A percentile compares a stretch with the other conserved stretches of the same genome.
phyloP scores from a whole-genome alignment of 1,140 invertebrate genomes.

The Ganaspis sp. region DNA sequence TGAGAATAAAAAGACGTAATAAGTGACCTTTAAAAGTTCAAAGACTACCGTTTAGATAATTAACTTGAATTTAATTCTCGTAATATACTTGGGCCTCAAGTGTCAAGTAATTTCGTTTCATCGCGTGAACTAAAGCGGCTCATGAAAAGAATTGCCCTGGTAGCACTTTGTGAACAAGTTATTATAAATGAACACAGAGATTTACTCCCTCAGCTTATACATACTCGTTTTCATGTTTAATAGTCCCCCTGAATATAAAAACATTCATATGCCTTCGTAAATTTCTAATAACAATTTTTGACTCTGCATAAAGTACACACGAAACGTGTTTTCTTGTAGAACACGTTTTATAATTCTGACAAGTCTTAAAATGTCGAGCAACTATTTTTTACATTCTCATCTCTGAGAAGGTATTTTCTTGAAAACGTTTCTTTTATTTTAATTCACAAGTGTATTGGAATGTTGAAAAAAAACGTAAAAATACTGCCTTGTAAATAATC shows the following conservation, averaged over 20 bases:
- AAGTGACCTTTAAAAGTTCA: not conserved
- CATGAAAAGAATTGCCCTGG: conserved; percentile 49
- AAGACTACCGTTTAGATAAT: conserved; percentile 12
- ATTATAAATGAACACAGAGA: conserved; percentile 4
- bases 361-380: too few species aligned
- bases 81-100: not conserved
- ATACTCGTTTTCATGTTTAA: conserved; percentile 43
- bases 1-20: not conserved
- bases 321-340: too few species aligned
- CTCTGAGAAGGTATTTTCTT: not conserved
- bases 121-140: conserved; percentile 41
- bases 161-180: conserved; percentile 14
- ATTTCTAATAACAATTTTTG: not conserved
- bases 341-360: too few species aligned
- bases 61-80: conserved; percentile 14
- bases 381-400: too few species aligned
- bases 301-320: not conserved
- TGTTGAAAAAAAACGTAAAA: not conserved
- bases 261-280: not conserved
- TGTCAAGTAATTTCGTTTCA: conserved; percentile 23
- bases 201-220: conserved; percentile 39
- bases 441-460: not conserved
- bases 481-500: too few species aligned
- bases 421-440: not conserved
- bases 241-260: not conserved